Base-by-base conservation (phyloP, 2,888 invertebrate genomes). In the Falcaria lacertinaria region DNA sequence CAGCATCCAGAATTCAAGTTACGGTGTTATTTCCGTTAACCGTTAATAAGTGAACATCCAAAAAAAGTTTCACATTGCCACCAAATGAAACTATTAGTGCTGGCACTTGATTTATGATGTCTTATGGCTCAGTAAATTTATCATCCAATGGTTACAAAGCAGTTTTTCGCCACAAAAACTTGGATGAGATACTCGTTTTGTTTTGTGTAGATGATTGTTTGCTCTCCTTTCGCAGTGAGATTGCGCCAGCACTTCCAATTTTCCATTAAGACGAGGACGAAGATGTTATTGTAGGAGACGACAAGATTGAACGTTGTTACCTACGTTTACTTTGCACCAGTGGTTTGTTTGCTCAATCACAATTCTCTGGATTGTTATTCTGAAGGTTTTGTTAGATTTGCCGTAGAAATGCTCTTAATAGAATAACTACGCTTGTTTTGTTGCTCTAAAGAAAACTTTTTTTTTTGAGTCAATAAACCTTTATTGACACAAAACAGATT, bases 321-420 rank as follows among this genome's bases (percentile, higher is more conserved):
- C 52, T 54, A 60, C 74, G 75, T 75, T 77, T 69, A 68, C 54
- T 43, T 47, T 54, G 48, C 52, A 48, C 54, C 62, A 59, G 56
- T 64, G 79, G 65, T 78, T 79, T 79, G 74, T 79, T 74, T 59
- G 58, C 62, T 62, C 70, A 72, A 74, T 69, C 80, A 71, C 74
- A 75, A 70, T 73, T 67, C 48, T 39, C 50, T 48, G 58, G 66
- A 68, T 72, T 66, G 59, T 44, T 41, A 47, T 42, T 52, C 44
- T 35, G 54, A 45, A 14, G 36, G 19, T 42, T 41, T 42, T 44
- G 59, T 54, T 58, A 52, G 57, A 59, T 57, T 59, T 45, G 44
- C 19, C 19, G n/a, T 28, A 40, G 41, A 44, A 40, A n/a, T 6
- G 48, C 15, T 40, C 43, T 39, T n/a, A n/a, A n/a, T n/a, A n/a